These are phyloP conservation scores for Irena cyanogastra DNA, from an alignment of 2,113 vertebrate species.

Conservation along the genomic window DNA sequence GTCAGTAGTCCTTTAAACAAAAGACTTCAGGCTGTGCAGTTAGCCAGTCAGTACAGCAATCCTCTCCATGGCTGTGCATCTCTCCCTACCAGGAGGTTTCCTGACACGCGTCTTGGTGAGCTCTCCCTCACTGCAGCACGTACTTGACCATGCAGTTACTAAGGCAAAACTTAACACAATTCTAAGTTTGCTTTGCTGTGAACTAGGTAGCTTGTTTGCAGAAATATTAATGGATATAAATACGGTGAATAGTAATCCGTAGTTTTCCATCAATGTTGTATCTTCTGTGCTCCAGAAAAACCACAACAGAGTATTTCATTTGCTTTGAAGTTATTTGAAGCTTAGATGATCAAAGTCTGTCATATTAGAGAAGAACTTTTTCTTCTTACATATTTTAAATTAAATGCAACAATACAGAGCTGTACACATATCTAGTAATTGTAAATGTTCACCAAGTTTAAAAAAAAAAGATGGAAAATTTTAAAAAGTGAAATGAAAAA, in stretches of 20 bases:
- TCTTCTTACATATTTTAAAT: neutral
- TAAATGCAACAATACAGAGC: neutral
- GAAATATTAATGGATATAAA: neutral
- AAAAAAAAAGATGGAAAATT: neutral
- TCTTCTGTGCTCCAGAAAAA: neutral
- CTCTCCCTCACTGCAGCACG: neutral
- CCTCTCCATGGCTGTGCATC: neutral
- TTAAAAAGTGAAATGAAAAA: neutral
- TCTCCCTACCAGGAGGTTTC: neutral
- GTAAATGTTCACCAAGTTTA: neutral
- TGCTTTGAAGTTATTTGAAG: neutral
- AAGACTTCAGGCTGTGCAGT: neutral
- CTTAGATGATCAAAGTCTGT: conserved; percentile 22
- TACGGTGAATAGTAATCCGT: neutral
- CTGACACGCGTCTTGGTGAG: neutral
- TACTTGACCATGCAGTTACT: neutral
- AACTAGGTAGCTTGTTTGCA: neutral
- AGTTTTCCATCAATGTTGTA: neutral
- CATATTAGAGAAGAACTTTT: neutral
- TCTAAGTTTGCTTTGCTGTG: neutral
- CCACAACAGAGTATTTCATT: neutral
- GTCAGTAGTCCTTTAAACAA: neutral
- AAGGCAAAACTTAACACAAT: neutral
- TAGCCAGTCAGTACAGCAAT: neutral
- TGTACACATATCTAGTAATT: neutral